Conservation (phyloP, 2,888 invertebrate genomes). For the Heliconius ethilla region DNA sequence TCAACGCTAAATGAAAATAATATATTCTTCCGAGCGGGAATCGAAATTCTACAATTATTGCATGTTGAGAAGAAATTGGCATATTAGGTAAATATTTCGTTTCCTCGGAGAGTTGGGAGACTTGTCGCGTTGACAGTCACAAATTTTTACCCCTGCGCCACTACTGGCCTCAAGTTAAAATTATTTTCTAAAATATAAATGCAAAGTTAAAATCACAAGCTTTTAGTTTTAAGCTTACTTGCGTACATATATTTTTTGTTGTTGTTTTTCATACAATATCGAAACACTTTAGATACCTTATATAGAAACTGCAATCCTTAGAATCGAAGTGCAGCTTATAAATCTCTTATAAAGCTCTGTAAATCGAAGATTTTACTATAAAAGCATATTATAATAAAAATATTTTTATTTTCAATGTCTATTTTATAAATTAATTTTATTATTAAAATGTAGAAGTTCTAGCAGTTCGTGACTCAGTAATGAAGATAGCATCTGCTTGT, state of each 20-base stretch:
- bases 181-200: not conserved
- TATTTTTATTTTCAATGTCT: too few relatives aligned
- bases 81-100: too few relatives aligned
- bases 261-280: not conserved
- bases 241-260: not conserved
- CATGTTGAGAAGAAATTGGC: too few relatives aligned
- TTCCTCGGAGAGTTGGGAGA: too few relatives aligned
- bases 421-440: too few relatives aligned
- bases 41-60: too few relatives aligned
- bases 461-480: not conserved
- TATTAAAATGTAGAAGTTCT: not conserved
- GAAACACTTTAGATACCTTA: constrained; percentile 6
- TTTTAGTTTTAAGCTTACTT: not conserved
- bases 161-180: not conserved
- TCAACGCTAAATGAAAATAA: too few relatives aligned
- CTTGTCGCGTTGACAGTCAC: too few relatives aligned
- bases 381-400: not conserved
- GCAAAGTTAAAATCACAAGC: not conserved
- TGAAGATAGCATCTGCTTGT: not conserved
- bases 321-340: constrained; percentile 10
- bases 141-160: too few relatives aligned
- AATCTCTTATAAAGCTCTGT: not conserved
- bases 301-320: constrained; percentile 13
- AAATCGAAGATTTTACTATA: not conserved
- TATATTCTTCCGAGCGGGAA: too few relatives aligned